Conservation (phyloP, 2,113 vertebrate genomes). For the Rhagologus leucostigma region DNA sequence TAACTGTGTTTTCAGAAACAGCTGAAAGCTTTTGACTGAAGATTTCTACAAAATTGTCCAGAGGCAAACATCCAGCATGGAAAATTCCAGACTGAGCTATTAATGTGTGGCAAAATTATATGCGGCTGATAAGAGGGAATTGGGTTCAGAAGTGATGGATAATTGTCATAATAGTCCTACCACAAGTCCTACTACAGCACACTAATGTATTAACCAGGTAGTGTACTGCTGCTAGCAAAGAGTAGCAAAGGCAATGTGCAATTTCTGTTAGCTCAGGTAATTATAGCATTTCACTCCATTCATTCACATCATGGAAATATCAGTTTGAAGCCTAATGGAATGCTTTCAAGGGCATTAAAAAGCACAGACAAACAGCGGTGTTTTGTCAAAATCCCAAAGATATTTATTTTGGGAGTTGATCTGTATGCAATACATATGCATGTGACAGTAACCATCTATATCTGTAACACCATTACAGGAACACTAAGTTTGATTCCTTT, state of each 20-base stretch:
- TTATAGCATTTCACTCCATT: background rate
- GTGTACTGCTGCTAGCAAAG: background rate
- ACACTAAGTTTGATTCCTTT: background rate
- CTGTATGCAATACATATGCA: background rate
- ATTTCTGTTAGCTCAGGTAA: background rate
- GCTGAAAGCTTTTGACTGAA: background rate
- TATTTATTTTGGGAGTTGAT: background rate
- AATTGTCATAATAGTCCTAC: background rate
- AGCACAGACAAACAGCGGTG: background rate
- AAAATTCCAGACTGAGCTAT: conserved; percentile 6
- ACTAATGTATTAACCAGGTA: background rate
- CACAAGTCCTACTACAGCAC: background rate
- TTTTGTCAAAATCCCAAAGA: background rate
- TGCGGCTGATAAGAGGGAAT: background rate
- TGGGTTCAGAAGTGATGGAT: background rate
- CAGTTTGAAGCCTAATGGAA: background rate
- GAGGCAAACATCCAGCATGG: background rate
- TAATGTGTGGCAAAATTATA: background rate
- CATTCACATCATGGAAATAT: background rate
- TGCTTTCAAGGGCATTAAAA: background rate
- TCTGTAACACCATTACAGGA: background rate
- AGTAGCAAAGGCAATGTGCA: background rate
- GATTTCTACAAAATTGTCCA: background rate
- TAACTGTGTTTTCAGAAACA: background rate
- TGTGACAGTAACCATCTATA: background rate